phyloP scores from a whole-genome alignment of 1,140 invertebrate genomes.

The Calosoma granatense region DNA sequence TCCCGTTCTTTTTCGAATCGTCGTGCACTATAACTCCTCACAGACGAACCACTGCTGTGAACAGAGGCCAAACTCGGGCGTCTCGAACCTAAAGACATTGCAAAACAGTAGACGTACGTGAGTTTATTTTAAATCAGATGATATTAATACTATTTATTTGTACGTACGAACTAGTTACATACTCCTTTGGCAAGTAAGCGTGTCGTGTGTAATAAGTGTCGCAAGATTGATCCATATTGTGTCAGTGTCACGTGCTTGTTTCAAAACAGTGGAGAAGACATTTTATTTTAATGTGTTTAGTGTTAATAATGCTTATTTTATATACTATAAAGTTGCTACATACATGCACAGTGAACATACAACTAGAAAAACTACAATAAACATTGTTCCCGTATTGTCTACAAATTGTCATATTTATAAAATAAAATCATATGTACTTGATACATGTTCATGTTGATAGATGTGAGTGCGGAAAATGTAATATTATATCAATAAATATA shows the following conservation, averaged over 20 bases:
- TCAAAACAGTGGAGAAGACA: slow-evolving; percentile 2
- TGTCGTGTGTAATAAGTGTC: not conserved
- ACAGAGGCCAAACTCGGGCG: slow-evolving; percentile 70
- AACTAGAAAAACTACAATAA: no score
- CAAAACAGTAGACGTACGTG: not conserved
- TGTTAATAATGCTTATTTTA: not conserved
- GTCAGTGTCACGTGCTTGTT: slow-evolving; percentile 5
- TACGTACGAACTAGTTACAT: not conserved
- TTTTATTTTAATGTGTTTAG: not conserved
- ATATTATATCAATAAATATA: no score
- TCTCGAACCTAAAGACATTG: slow-evolving; percentile 54
- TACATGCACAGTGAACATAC: not conserved
- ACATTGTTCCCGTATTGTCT: no score
- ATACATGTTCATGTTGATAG: no score
- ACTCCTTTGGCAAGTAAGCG: not conserved
- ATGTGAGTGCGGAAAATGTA: no score
- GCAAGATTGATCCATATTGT: not conserved
- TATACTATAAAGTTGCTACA: no score
- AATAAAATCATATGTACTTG: no score
- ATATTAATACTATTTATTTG: not conserved
- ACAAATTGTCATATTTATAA: no score
- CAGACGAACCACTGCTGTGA: slow-evolving; percentile 67
- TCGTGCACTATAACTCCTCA: slow-evolving; percentile 64
- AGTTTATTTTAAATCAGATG: slow-evolving; percentile 3
- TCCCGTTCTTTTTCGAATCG: slow-evolving; percentile 65